Evolutionary conservation across 2,888 invertebrate species (phyloP).

Genomic region (Ypsolopha scabrella): DNA sequence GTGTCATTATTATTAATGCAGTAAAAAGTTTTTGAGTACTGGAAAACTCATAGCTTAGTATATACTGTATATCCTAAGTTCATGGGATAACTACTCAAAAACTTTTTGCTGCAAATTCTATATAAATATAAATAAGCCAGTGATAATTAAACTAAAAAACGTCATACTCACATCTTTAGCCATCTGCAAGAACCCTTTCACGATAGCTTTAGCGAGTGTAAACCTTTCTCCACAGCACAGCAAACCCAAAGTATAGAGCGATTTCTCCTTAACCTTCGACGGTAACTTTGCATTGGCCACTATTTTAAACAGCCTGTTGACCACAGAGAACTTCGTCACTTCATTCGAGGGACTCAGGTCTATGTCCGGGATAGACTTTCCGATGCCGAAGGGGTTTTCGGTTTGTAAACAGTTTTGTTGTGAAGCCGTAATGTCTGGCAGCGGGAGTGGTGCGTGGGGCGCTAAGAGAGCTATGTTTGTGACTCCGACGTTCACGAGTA

Average conservation of each 20-base stretch:
- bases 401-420: constrained; percentile 40
- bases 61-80: too few relatives aligned
- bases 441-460: constrained; percentile 75
- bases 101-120: too few relatives aligned
- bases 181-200: constrained; percentile 81
- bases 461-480: constrained; percentile 80
- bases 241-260: constrained; percentile 81
- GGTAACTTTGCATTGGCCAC: constrained; percentile 78
- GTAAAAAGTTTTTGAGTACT: too few relatives aligned
- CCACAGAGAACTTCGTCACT: constrained; percentile 76
- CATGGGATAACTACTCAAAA: too few relatives aligned
- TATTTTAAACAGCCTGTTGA: constrained; percentile 77
- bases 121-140: too few relatives aligned
- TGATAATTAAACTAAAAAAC: too few relatives aligned
- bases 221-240: constrained; percentile 87
- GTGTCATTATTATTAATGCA: too few relatives aligned
- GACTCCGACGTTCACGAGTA: constrained; percentile 77
- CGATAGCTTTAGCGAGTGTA: constrained; percentile 77
- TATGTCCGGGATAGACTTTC: constrained; percentile 21
- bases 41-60: too few relatives aligned
- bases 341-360: constrained; percentile 26
- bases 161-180: constrained; percentile 76
- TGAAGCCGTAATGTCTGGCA: constrained; percentile 54
- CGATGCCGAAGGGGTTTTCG: constrained; percentile 46
- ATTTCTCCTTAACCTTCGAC: constrained; percentile 81